Evolutionary conservation across 1,140 invertebrate genomes (phyloP), one percentile per base, ranked within the genome.

Genomic region (Zaprionus davidi): DNA sequence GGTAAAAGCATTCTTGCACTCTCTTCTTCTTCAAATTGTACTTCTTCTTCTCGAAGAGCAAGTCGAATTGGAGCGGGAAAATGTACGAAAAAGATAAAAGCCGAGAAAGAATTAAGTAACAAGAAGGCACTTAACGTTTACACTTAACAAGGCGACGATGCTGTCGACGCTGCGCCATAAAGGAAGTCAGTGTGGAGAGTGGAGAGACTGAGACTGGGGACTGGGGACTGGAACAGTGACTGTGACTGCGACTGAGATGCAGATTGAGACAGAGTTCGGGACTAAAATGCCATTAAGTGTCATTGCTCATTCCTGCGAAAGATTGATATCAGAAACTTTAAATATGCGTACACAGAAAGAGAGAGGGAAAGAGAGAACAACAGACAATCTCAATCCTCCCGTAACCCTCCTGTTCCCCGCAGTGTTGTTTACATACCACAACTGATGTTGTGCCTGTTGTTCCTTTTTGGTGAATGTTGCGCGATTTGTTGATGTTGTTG

Each of bases 111-210:
- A 87, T 87, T 87, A 87, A 87, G 85, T 90, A 87, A 87, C 84
- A 87, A 87, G 84, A 87, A 87, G 84, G 84, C 84, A 87, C 84
- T 87, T 87, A 87, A 90, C 84, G 84, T 90, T 87, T 84, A 87
- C 83, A 87, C 83, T 87, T 88, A 87, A 87, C 84, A 83, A 88
- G 83, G 71, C 83, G 69, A 77, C 67, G 83, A 67, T 76, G 64
- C 55, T 56, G 53, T 28, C 53, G 15, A n/a, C 53, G 31, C 28
- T 53, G 36, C 55, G 62, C 68, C 68, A 76, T 71, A 76, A 76
- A 71, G 60, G 34, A 41, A 69, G 57, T 24, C 44, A n/a, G 24
- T 26, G 24, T 24, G 55, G 38, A 17, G n/a, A 49, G 46, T 20
- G 17, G 9, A 20, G 17, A 59, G 26, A n/a, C 63, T 66, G n/a